A percentile compares a stretch with the other conserved stretches of the same genome.
Evolutionary conservation across 2,113 vertebrate species (phyloP).

Genomic region (Struthio camelus): DNA sequence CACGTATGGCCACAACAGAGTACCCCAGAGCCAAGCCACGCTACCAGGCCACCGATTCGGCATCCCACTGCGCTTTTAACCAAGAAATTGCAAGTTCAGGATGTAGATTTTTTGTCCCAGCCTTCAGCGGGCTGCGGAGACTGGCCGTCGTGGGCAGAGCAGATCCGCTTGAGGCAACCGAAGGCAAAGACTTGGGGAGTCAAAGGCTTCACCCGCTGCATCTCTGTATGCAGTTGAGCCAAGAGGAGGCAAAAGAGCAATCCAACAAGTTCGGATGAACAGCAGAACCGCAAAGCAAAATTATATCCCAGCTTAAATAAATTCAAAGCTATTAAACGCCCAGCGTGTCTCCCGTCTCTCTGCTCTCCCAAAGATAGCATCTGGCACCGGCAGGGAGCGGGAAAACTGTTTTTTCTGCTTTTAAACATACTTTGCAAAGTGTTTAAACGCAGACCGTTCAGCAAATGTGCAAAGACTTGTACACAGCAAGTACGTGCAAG

Average conservation of each 20-base stretch:
- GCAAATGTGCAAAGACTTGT: neutral
- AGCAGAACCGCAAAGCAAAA: neutral
- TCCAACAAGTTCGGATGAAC: constrained; percentile 1
- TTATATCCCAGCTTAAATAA: neutral
- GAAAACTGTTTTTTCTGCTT: neutral
- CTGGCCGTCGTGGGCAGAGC: no score
- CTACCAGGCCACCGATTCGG: no score
- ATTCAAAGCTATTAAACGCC: constrained; percentile 46
- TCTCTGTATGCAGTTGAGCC: no score
- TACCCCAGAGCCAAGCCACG: no score
- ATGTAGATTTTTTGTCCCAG: no score
- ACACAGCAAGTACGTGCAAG: neutral
- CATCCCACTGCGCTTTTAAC: no score
- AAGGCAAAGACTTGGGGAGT: neutral
- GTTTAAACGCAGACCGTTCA: neutral
- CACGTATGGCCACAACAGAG: no score
- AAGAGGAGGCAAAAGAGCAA: no score
- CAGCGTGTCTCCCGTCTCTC: neutral
- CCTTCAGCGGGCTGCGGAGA: no score
- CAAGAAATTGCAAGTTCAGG: no score
- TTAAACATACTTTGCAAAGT: constrained; percentile 31
- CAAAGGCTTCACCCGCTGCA: neutral
- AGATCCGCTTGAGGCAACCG: no score
- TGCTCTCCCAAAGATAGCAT: neutral
- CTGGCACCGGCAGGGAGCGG: neutral